These are phyloP conservation scores for Xenopus laevis DNA, from an alignment of 2,113 vertebrate species.

Conservation along the genomic window DNA sequence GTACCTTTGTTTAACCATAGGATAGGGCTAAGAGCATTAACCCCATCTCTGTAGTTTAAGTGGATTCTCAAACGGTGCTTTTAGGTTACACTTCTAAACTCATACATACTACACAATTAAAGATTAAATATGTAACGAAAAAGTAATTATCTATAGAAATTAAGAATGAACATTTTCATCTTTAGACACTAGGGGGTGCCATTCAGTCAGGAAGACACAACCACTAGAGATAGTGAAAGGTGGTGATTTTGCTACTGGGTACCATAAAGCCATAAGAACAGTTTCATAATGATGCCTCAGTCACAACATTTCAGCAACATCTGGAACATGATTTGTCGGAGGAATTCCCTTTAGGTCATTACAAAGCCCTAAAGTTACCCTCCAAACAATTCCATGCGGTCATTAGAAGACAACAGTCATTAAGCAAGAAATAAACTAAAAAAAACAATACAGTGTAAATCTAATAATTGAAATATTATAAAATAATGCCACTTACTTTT, in stretches of 20 bases:
- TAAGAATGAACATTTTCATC: not conserved
- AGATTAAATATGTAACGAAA: not conserved
- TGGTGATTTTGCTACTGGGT: slow-evolving; percentile 27
- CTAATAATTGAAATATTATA: not conserved
- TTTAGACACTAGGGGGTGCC: slow-evolving; percentile 16
- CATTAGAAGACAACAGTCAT: not conserved
- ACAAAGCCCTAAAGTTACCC: not conserved
- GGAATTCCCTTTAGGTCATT: not conserved
- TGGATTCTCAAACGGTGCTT: too few species aligned
- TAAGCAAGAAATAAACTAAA: not conserved
- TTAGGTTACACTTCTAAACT: too few species aligned
- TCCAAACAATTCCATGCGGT: not conserved
- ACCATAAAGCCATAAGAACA: slow-evolving; percentile 25
- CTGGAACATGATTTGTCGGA: not conserved
- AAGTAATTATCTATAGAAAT: too few species aligned
- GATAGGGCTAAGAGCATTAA: too few species aligned
- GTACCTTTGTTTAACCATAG: too few species aligned
- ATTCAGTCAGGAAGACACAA: slow-evolving; percentile 1
- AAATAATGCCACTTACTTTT: slow-evolving; percentile 29
- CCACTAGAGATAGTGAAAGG: not conserved
- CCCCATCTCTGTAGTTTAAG: too few species aligned
- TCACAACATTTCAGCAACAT: slow-evolving; percentile 14
- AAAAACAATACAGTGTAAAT: not conserved
- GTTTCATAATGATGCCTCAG: slow-evolving; percentile 24
- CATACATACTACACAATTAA: not conserved